Conservation (phyloP, 2,888 invertebrate species). For the Amblyjoppa fuscipennis region DNA sequence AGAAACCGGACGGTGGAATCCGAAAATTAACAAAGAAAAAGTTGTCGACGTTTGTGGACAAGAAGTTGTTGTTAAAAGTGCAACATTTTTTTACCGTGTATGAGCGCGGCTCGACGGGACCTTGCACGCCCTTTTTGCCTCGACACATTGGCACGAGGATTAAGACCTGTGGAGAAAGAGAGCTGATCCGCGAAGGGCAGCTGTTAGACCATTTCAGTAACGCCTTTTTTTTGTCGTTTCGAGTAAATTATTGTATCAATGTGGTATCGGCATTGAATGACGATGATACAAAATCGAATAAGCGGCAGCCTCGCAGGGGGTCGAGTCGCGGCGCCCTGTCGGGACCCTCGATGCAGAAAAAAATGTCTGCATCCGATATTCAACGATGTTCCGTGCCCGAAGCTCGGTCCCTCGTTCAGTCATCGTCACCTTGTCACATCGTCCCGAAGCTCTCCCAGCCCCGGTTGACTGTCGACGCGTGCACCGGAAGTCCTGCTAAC, state of each 20-base stretch:
- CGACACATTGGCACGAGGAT: neutral
- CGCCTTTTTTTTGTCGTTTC: no score
- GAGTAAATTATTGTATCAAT: neutral
- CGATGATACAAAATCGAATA: neutral
- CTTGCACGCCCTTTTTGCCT: neutral
- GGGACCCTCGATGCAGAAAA: neutral
- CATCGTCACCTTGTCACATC: neutral
- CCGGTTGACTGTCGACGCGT: neutral
- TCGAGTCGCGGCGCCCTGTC: neutral
- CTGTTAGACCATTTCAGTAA: no score
- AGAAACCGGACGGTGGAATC: no score
- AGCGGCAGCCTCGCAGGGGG: neutral
- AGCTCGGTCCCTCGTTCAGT: neutral
- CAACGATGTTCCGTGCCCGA: neutral
- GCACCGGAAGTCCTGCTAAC: conserved; percentile 28
- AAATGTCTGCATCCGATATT: neutral
- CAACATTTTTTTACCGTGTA: neutral
- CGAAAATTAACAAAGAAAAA: no score
- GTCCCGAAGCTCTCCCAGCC: neutral
- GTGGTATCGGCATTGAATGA: neutral
- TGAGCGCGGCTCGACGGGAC: neutral
- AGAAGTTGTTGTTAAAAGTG: no score
- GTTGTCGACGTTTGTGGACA: no score
- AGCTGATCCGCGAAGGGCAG: neutral
- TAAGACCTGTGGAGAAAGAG: neutral